Percentiles rank a stretch among this genome's conserved stretches.
Conservation (phyloP, 2,797 vertebrate genomes). For the Sebastes alutus region DNA sequence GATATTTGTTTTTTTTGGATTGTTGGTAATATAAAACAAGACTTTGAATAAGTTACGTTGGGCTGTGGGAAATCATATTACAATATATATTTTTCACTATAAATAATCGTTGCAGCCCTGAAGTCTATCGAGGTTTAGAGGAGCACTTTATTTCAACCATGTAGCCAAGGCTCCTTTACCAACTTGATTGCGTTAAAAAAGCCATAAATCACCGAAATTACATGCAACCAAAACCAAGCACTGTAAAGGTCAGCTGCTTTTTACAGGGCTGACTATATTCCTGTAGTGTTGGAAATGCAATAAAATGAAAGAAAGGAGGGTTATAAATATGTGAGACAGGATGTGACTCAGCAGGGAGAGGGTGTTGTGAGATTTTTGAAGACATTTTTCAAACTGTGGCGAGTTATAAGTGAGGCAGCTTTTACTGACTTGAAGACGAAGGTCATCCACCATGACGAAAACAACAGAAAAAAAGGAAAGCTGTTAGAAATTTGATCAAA, state of each 20-base stretch:
- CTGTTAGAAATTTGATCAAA: background rate
- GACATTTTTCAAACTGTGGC: background rate
- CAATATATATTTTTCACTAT: background rate
- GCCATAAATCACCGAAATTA: background rate
- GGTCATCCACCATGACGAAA: background rate
- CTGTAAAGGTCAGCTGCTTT: constrained; percentile 5
- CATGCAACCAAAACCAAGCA: background rate
- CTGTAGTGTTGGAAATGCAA: background rate
- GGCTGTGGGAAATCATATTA: background rate
- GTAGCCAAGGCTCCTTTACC: background rate
- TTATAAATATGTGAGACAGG: constrained; percentile 9
- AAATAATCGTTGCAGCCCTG: background rate
- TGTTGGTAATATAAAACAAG: background rate
- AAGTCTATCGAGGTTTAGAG: background rate
- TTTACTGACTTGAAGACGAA: background rate
- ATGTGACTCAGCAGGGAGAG: constrained; percentile 7
- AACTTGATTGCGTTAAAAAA: background rate
- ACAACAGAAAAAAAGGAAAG: background rate
- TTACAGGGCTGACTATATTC: background rate
- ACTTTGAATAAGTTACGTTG: background rate
- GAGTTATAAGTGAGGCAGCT: background rate
- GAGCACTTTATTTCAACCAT: background rate
- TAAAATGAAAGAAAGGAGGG: constrained; percentile 16
- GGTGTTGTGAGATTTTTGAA: background rate
- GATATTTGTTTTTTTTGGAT: background rate